These are phyloP conservation scores for Neolamprologus modestus DNA, from an alignment of 2,113 vertebrate species.

Conservation along the genomic window DNA sequence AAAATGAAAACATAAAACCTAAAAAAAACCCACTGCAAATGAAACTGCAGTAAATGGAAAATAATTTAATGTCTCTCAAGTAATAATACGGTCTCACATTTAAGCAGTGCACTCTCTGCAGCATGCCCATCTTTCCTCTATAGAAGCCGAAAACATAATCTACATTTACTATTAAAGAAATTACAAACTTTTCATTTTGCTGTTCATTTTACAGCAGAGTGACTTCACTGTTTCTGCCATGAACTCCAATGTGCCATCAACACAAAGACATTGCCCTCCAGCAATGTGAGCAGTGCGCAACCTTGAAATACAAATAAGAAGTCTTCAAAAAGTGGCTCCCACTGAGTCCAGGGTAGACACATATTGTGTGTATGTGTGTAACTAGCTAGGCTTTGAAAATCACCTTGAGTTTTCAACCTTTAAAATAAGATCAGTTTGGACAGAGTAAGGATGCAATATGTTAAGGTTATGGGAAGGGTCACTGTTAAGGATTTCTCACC, in stretches of 20 bases:
- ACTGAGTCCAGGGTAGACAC: neutral
- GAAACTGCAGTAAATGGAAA: neutral
- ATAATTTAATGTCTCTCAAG: neutral
- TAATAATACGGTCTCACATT: neutral
- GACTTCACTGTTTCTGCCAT: neutral
- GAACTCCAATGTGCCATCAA: slow-evolving; percentile 3
- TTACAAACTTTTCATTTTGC: neutral
- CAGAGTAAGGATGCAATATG: slow-evolving; percentile 8
- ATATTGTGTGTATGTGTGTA: neutral
- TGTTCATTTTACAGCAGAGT: neutral
- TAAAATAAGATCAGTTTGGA: slow-evolving; percentile 20
- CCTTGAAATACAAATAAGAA: slow-evolving; percentile 50
- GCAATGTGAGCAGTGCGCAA: slow-evolving; percentile 31
- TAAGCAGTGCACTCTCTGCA: neutral
- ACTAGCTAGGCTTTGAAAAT: slow-evolving; percentile 6
- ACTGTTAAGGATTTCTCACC: neutral
- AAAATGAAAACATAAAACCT: neutral
- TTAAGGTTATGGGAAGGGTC: neutral
- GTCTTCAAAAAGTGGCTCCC: slow-evolving; percentile 23
- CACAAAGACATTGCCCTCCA: slow-evolving; percentile 35
- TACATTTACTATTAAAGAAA: neutral
- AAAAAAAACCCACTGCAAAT: fast-evolving
- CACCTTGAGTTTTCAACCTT: slow-evolving; percentile 40
- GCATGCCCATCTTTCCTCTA: neutral
- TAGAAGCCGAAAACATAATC: neutral